Conservation (phyloP, 2,113 vertebrate species). For the Cryptotis parvus region DNA sequence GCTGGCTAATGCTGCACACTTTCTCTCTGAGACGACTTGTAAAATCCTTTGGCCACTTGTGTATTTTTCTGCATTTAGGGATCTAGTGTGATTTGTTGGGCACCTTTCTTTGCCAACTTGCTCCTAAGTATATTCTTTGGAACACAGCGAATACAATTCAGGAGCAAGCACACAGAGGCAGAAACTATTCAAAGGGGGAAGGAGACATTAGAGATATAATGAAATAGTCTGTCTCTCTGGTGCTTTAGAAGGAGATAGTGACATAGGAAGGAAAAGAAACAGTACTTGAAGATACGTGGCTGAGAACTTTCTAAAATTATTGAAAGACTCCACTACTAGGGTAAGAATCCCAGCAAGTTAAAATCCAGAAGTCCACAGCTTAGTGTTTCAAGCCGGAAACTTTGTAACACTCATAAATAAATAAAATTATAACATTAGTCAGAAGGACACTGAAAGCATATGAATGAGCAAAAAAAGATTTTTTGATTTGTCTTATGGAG, state of each 20-base stretch:
- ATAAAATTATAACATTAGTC: background rate
- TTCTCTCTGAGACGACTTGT: no score
- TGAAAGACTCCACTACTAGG: background rate
- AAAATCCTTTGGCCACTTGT: no score
- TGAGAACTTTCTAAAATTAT: slow-evolving; percentile 30
- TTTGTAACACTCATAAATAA: background rate
- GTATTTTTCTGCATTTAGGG: no score
- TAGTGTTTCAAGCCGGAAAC: background rate
- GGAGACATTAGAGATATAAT: background rate
- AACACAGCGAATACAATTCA: background rate
- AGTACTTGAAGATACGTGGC: background rate
- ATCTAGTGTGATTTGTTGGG: no score
- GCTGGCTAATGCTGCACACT: no score
- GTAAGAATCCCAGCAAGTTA: background rate
- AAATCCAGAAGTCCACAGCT: background rate
- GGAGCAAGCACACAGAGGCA: background rate
- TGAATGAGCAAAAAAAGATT: background rate
- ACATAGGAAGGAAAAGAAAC: background rate
- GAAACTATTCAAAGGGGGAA: background rate
- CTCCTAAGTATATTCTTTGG: slow-evolving; percentile 1
- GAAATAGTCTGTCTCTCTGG: background rate
- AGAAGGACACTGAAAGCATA: background rate
- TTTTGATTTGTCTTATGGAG: background rate
- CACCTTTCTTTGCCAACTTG: no score
- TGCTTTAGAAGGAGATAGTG: slow-evolving; percentile 21